Conservation (phyloP, 2,888 invertebrate genomes). For the Strigamia maritima region DNA sequence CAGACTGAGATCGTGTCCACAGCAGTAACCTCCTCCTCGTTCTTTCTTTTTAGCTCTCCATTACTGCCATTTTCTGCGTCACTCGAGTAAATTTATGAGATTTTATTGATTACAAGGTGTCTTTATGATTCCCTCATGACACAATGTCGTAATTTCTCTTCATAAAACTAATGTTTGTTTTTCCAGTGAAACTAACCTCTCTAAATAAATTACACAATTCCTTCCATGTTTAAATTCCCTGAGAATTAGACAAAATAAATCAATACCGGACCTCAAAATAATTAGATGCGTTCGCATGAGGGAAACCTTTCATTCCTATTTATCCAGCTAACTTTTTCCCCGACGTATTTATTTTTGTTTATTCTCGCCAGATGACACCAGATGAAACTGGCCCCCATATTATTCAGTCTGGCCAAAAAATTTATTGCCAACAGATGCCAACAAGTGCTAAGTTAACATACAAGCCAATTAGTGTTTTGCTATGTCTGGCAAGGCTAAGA, state of each 20-base stretch:
- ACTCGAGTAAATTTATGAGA: conserved; percentile 6
- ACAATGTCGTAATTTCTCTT: neutral
- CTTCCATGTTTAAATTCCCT: neutral
- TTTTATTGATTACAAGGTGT: conserved; percentile 1
- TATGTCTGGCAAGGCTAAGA: conserved; percentile 16
- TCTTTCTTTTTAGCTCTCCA: neutral
- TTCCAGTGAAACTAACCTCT: too few species aligned
- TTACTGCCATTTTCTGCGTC: neutral
- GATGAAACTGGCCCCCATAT: neutral
- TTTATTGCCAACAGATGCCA: conserved; percentile 29
- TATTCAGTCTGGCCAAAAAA: neutral
- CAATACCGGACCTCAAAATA: neutral
- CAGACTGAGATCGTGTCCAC: conserved; percentile 7
- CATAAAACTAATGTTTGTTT: neutral
- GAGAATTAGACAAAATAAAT: neutral
- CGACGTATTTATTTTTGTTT: neutral
- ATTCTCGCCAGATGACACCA: neutral
- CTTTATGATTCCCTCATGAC: neutral
- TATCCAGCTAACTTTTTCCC: neutral
- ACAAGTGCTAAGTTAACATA: conserved; percentile 24
- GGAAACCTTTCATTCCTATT: neutral
- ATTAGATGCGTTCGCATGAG: neutral
- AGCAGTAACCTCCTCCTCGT: neutral
- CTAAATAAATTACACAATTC: neutral
- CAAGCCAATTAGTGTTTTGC: conserved; percentile 29